A percentile compares a stretch with the other conserved stretches of the same genome.
These are phyloP conservation scores for Gila robusta DNA, from an alignment of 2,797 vertebrate genomes.

Conservation along the genomic window DNA sequence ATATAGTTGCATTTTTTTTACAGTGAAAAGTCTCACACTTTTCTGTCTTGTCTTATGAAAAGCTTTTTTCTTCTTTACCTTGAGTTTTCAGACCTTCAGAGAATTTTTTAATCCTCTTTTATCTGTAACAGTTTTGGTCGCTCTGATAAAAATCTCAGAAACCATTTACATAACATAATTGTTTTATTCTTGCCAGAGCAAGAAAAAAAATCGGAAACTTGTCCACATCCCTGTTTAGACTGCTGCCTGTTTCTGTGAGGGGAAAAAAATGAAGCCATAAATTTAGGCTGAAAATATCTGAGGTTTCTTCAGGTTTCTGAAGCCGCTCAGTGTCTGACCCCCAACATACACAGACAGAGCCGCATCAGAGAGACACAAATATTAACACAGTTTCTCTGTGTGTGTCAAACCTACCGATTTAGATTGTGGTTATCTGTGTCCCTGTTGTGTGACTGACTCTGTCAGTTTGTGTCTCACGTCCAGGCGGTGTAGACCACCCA, in stretches of 20 bases:
- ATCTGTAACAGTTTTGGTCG: neutral
- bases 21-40: conserved; percentile 61
- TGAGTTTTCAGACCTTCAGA: neutral
- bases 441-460: conserved; percentile 44
- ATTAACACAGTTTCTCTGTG: conserved; percentile 38
- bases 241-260: conserved; percentile 68
- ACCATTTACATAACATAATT: neutral
- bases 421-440: conserved; percentile 41
- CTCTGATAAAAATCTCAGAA: conserved; percentile 7
- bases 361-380: conserved; percentile 51
- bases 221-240: conserved; percentile 50
- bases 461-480: conserved; percentile 60
- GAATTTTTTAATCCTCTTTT: neutral
- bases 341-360: conserved; percentile 50
- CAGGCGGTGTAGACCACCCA: conserved; percentile 79
- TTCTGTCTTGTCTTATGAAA: conserved; percentile 74
- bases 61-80: conserved; percentile 73
- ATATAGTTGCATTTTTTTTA: neutral
- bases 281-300: conserved; percentile 75
- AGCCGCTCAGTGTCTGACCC: conserved; percentile 37
- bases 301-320: conserved; percentile 74
- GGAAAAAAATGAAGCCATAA: conserved; percentile 42
- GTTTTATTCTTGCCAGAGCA: conserved; percentile 70
- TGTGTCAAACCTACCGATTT: conserved; percentile 22
- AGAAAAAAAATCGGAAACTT: conserved; percentile 60